Percentiles rank a stretch among this genome's conserved stretches.
These are phyloP conservation scores for Andrena fulva DNA, from an alignment of 2,888 invertebrate species.

Conservation along the genomic window DNA sequence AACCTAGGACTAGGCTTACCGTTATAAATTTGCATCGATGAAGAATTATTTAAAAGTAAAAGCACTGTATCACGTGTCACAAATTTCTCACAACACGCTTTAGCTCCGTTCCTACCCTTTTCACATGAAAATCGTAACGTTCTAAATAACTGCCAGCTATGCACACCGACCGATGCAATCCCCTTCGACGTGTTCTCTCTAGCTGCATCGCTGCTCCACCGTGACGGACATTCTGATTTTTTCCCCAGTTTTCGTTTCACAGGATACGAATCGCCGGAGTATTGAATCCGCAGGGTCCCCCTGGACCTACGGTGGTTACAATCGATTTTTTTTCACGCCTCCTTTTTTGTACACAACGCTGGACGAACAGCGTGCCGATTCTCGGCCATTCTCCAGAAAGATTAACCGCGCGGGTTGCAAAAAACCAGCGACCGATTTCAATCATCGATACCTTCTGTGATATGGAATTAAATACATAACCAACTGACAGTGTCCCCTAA, in stretches of 20 bases:
- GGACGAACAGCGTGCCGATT: conserved; percentile 45
- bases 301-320: conserved; percentile 56
- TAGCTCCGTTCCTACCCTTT: not conserved
- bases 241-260: conserved; percentile 1
- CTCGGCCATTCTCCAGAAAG: conserved; percentile 50
- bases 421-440: conserved; percentile 27
- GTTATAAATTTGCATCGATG: no score
- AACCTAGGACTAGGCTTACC: no score
- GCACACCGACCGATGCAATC: conserved; percentile 12
- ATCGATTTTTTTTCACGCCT: conserved; percentile 61
- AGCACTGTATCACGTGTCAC: not conserved
- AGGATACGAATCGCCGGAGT: conserved; percentile 49
- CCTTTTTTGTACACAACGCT: conserved; percentile 42
- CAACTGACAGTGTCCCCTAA: no score
- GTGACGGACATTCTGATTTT: conserved; percentile 28
- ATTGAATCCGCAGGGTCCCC: conserved; percentile 61
- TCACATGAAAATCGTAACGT: not conserved
- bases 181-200: conserved; percentile 3
- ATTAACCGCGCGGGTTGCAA: conserved; percentile 25
- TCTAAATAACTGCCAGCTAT: conserved; percentile 15
- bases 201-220: conserved; percentile 1
- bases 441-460: no score
- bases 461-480: no score
- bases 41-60: no score
- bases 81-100: not conserved